Conservation (phyloP, 1,140 invertebrate genomes). For the Campodea augens region DNA sequence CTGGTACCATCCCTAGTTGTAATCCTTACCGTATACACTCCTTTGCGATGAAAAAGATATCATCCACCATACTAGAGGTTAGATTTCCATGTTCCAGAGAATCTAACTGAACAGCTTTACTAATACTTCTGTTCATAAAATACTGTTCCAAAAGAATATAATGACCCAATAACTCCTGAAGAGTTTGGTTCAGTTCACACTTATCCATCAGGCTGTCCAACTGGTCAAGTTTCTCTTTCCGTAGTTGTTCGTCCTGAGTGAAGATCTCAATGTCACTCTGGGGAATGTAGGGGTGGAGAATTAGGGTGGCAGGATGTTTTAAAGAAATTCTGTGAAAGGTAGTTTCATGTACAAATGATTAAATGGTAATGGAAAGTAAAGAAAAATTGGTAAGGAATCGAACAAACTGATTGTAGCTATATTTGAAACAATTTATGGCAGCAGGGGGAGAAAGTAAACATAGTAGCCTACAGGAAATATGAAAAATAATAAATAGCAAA, state of each 20-base stretch:
- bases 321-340: no score
- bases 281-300: slow-evolving; percentile 12
- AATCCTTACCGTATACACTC: slow-evolving; percentile 82
- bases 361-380: no score
- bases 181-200: slow-evolving; percentile 56
- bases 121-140: slow-evolving; percentile 88
- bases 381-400: no score
- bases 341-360: no score
- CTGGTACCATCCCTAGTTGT: no score
- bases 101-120: slow-evolving; percentile 83
- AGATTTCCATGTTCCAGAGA: slow-evolving; percentile 36
- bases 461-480: no score
- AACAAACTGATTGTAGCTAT: no score
- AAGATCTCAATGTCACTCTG: slow-evolving; percentile 49
- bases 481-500: no score
- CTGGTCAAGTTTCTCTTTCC: slow-evolving; percentile 30
- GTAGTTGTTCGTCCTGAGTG: slow-evolving; percentile 31
- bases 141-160: slow-evolving; percentile 89
- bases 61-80: slow-evolving; percentile 87
- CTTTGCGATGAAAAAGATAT: slow-evolving; percentile 93
- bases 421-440: no score
- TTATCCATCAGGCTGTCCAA: slow-evolving; percentile 50
- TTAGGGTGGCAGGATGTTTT: neutral
- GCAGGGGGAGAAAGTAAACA: no score
- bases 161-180: slow-evolving; percentile 76